Conservation (phyloP, 2,113 vertebrate species). For the Pseudopipra pipra region DNA sequence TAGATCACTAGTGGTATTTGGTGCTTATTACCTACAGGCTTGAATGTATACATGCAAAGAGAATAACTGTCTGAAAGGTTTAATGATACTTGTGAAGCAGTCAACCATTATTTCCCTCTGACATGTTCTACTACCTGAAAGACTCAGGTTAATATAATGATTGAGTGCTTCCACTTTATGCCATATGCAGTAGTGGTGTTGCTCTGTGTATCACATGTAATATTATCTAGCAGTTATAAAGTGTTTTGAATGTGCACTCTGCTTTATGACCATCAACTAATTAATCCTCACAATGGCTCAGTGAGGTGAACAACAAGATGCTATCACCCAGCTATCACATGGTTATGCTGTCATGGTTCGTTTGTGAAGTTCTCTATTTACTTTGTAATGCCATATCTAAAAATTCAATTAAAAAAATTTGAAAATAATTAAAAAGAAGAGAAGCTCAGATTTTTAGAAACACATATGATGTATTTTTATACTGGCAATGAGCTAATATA, state of each 20-base stretch:
- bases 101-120: constrained; percentile 61
- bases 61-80: constrained; percentile 44
- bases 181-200: constrained; percentile 15
- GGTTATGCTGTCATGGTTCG: not conserved
- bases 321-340: constrained; percentile 10
- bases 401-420: not conserved
- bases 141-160: constrained; percentile 60
- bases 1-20: not conserved
- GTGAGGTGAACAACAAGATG: constrained; percentile 30
- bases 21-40: constrained; percentile 14
- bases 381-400: not conserved
- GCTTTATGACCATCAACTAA: constrained; percentile 61
- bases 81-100: constrained; percentile 58
- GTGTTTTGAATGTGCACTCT: constrained; percentile 27
- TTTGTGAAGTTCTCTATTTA: constrained; percentile 40
- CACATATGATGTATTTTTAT: not conserved
- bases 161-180: constrained; percentile 50
- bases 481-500: not conserved
- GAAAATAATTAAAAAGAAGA: constrained; percentile 9
- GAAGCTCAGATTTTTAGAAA: not conserved
- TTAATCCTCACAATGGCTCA: constrained; percentile 48
- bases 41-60: not conserved
- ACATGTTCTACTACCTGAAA: constrained; percentile 57
- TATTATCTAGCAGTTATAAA: constrained; percentile 48
- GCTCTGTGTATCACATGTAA: constrained; percentile 44